Base-by-base conservation (phyloP, 2,797 vertebrate species). In the Helicolenus hilgendorfi region DNA sequence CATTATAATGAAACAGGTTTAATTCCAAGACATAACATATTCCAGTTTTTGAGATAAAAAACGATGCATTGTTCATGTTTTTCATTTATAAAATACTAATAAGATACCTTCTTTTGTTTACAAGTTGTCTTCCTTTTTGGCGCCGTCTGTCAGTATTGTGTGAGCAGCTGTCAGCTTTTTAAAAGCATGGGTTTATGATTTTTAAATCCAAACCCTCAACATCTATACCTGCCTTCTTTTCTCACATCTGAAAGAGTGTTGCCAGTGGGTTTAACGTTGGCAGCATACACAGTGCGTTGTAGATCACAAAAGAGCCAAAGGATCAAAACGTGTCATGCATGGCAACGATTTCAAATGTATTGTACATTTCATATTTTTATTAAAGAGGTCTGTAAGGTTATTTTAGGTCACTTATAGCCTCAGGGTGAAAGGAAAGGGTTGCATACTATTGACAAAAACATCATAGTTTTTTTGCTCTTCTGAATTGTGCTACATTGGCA, bases 221-320 rank as follows among this genome's bases (percentile, higher is more conserved):
- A 45, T 64, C 9, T 56, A 11, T 41, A 73, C 65, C 45, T 62
- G 79, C 49, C 36, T 41, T 18, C 2, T 24, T 49, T 58, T 24
- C 20, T 9, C 29, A 33, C 26, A 5, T 70, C 26, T 69, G 22
- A 24, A 15, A 56, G 22, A 49, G 36, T 63, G 79, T 45, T 71
- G 63, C 55, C 71, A n/a, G 31, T 63, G 49, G 31, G 29, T 78
- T 53, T 62, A 10, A 45, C 29, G 72, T 38, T 79, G 72, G 69
- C 77, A 63, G 20, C 20, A 35, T 2, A 63, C 56, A 45, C 56
- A n/a, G n/a, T 36, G 58, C 62, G 31, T 22, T 89, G 49, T 49
- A 73, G 49, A 65, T 84, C 59, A 72, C 18, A 59, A 75, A 85
- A 75, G 74, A 80, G 53, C 72, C 75, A 70, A 35, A 24, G 71